These are phyloP conservation scores for Capromys pilorides DNA, from an alignment of 2,797 vertebrate genomes.

Conservation along the genomic window DNA sequence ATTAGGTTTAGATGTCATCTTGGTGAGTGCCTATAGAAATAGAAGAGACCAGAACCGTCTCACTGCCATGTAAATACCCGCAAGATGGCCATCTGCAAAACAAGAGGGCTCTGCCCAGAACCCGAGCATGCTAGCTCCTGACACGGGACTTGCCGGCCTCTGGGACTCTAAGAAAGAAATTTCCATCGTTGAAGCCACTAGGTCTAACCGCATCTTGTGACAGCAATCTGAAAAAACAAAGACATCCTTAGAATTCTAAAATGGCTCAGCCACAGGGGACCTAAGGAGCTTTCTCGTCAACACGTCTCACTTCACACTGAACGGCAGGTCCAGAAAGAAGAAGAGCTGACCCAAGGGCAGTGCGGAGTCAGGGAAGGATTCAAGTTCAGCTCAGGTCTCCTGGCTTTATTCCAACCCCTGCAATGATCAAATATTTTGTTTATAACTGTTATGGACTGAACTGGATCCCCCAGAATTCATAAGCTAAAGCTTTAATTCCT, in stretches of 20 bases:
- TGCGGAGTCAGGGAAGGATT: background rate
- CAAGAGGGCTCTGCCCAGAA: background rate
- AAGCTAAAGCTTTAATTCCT: background rate
- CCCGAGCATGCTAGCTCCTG: background rate
- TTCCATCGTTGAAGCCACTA: background rate
- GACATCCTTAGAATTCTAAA: background rate
- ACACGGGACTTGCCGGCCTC: background rate
- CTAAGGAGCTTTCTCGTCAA: background rate
- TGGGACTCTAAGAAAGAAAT: background rate
- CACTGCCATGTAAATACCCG: background rate
- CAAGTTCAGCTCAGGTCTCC: background rate
- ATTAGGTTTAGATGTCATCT: background rate
- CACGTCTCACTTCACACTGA: background rate
- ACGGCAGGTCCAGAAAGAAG: background rate
- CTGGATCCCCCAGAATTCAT: background rate
- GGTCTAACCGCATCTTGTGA: background rate
- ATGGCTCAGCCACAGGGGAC: background rate
- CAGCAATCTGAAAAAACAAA: background rate
- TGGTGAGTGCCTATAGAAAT: background rate
- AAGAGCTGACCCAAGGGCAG: background rate
- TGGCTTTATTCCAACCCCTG: background rate
- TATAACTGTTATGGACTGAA: background rate
- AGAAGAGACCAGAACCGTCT: background rate
- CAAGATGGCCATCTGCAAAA: background rate
- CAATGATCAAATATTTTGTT: background rate